A percentile compares a stretch with the other conserved stretches of the same genome.
Evolutionary conservation across 2,113 vertebrate species (phyloP).

Genomic region (Telmatochromis sp.): DNA sequence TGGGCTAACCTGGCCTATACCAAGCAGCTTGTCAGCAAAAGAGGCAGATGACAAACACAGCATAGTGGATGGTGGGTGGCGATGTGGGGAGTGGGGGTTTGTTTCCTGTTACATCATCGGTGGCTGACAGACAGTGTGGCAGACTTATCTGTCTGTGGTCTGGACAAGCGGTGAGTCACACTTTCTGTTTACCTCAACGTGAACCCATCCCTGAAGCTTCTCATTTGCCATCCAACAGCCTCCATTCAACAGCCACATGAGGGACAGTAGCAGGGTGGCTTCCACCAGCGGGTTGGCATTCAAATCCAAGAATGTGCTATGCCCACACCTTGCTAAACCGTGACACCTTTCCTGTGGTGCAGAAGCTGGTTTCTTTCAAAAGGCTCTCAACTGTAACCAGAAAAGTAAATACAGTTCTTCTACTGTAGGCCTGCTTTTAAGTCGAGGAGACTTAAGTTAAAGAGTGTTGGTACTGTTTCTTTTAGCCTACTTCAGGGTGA

Average conservation of each 20-base stretch:
- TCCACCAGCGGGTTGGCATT: conserved; percentile 43
- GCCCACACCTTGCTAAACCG: conserved; percentile 61
- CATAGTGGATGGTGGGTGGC: neutral
- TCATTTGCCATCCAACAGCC: conserved; percentile 14
- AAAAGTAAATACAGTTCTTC: conserved; percentile 53
- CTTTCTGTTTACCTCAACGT: conserved; percentile 70
- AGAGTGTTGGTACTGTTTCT: conserved; percentile 41
- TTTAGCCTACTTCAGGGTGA: conserved; percentile 17
- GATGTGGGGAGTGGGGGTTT: conserved; percentile 10
- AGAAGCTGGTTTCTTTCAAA: conserved; percentile 44
- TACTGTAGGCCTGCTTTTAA: conserved; percentile 39
- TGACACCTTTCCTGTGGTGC: conserved; percentile 69
- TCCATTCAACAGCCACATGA: conserved; percentile 31
- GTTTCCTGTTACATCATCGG: conserved; percentile 60
- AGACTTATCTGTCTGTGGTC: conserved; percentile 72
- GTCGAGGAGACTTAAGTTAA: conserved; percentile 37
- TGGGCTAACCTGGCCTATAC: conserved; percentile 25
- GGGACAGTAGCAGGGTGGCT: conserved; percentile 59
- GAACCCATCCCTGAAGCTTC: conserved; percentile 49
- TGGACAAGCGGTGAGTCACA: conserved; percentile 70
- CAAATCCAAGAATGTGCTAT: conserved; percentile 51
- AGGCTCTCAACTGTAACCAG: conserved; percentile 42
- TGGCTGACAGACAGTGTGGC: conserved; percentile 39
- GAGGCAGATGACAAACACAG: conserved; percentile 33
- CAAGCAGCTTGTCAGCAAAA: conserved; percentile 22